Evolutionary conservation across 30 jellyfish, hydroid and myxozoan genomes (phyloP), one percentile per base, ranked within the genome.

Genomic region (Chrysaora quinquecirrha): DNA sequence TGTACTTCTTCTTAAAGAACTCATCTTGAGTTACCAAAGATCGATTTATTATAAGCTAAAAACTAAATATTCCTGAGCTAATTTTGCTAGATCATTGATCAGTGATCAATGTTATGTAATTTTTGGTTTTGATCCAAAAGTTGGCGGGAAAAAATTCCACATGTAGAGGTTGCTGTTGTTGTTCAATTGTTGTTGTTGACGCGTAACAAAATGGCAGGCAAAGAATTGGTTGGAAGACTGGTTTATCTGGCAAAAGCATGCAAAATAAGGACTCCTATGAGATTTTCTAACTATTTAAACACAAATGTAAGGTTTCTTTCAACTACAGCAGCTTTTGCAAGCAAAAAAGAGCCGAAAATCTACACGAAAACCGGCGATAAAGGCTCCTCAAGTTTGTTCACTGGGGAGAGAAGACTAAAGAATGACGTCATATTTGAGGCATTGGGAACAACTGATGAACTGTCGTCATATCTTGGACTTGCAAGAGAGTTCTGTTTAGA

Each of bases 351-450:
- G 30, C 85, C 73, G 3, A 82, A 82, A 71, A 89, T 89, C 14
- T 89, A 89, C 87, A 89, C 97, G 2, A 75, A 78, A 47, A 89
- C 97, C 23, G 97, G 97, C 20, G 97, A 89, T 32, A 83, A 82
- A 85, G 98, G 98, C 18, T 67, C 95, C 3, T 87, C 98, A 1
- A 75, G 97, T 21, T 76, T 93, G 82, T 93, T 86, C 61, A 82
- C 97, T 6, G 98, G 98, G 0, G 98, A 93, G 54, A 46, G 98
- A 75, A 71, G 95, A 68, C 80, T 90, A 1, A 93, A 93, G 67
- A 76, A 68, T 54, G 96, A 86, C 52, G 87, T 20, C 38, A 88
- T 87, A 12, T 93, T 93, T 78, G 98, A 86, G 43, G 98, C 98
- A 21, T 87, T 93, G 30, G 98, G 98, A 34, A 64, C 95, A 52